Evolutionary conservation across 2,113 vertebrate genomes (phyloP), one percentile per base, ranked within the genome.

Genomic region (Eublepharis macularius): DNA sequence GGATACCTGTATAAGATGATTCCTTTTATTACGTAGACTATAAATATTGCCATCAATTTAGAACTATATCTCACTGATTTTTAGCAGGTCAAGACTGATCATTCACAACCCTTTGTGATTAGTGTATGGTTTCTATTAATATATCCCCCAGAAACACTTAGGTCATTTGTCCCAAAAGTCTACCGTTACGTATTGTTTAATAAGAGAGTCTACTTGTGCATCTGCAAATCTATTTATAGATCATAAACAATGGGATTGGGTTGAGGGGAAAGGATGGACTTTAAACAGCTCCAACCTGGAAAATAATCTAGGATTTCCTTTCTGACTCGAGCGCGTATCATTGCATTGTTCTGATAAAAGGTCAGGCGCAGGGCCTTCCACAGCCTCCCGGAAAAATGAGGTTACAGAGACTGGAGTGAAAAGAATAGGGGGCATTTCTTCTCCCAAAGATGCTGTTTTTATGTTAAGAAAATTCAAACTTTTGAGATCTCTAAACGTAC

Each of bases 271-370:
- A 89, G 83, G 81, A 80, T 73, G 85, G 80, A 43, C 72, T 86
- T 88, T 84, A 89, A 86, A 92, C 88, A 91, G 4, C 29, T 85
- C 77, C 86, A 19, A 43, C 47, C 41, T 63, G 76, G 41, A 4
- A 54, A 63, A 74, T 89, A 2, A 57, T 91, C 80, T 85, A 72
- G 17, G 81, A 90, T 88, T 92, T 95, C 94, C 94, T 94, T 81
- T 91, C 87, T 69, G 83, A 72, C 12, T 88, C 13, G 11, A 86
- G 81, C 24, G 72, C 72, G 83, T 81, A 91, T 86, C 41, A 75
- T 86, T 87, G 81, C 78, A 91, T 95, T 94, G 89, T 95, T 94
- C 76, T 92, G 88, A 70, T 81, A 66, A 89, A 92, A 94, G 85
- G 86, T 80, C 5, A 60, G 11, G 47, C 57, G 41, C 81, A 49